Base-by-base conservation (phyloP, 2,888 invertebrate genomes). In the Autographa gamma region DNA sequence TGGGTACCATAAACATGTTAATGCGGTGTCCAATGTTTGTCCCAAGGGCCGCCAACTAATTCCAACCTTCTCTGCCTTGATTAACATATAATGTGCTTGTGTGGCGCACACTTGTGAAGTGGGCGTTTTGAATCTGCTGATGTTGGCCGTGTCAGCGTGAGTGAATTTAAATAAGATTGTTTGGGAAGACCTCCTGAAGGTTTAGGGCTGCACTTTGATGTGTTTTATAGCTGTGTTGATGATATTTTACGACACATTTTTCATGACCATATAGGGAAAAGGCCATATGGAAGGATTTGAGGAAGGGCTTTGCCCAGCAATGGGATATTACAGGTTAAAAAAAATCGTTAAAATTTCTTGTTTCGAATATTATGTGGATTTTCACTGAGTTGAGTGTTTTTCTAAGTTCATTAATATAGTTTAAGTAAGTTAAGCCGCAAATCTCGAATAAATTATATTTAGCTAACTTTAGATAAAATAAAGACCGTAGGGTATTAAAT, bases 81-180 rank as follows among this genome's bases (percentile, higher is more conserved):
- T 85, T 85, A 85, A 84, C 85, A 85, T 84, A 85, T 81, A 76
- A 83, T 83, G 73, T 73, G 54, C 67, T 73, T 71, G 78, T 75
- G 76, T 79, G 82, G 72, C 66, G 67, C 65, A 72, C 75, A 73
- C 69, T 62, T 66, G 74, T 73, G 70, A 63, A 59, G 68, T 73
- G 62, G 68, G 66, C 66, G 70, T 74, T 81, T 81, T 65, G 31
- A 56, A 63, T 60, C 43, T 64, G 72, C 70, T 69, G 66, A 69
- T 65, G 62, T 70, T 63, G 60, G 43, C 32, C 14, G 56, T 69
- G 77, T 76, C 74, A 77, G 74, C 77, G 70, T 65, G 69, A 72
- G 69, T 66, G 32, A 61, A 76, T 80, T 79, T 79, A 61, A 73
- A 79, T 76, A 79, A 79, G 68, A 79, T 66, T 75, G 56, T 79